Evolutionary conservation across 2,113 vertebrate genomes (phyloP), one percentile per base, ranked within the genome.

Genomic region (Cnemophilus loriae): DNA sequence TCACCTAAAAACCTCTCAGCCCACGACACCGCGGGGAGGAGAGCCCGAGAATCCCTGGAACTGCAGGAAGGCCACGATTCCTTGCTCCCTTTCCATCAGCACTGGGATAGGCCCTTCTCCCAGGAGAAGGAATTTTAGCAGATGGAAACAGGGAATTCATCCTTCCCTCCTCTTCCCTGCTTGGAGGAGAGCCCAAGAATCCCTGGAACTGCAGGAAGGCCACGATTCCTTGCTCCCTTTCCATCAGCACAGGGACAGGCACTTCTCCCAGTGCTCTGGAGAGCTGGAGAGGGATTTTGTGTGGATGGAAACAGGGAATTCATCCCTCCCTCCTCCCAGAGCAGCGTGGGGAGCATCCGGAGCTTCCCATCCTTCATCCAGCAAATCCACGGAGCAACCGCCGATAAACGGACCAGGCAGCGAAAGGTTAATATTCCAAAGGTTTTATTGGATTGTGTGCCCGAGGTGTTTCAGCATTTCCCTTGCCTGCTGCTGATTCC

Each of bases 41-140:
- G 57, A 47, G 18, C 46, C 47, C 76, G 30, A 3, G 20, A 32
- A 26, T 26, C 50, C 41, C 21, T 37, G 77, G 50, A 68, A 47
- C 13, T 68, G 8, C 52, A 39, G 52, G n/a, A 32, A 39, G 27
- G 41, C 52, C 6, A 4, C 2, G 3, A 27, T 68, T 39, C n/a
- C 63, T 32, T 3, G 4, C 22, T 61, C 22, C 24, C 30, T 52
- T 56, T 32, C 50, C 61, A 47, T 14, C 60, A 55, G 61, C 32
- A 22, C 32, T 3, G 39, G 47, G 28, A 35, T 0, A 3, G 27
- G 4, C 9, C 3, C 41, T 14, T 7, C 39, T 28, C 16, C 39
- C 32, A 35, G 17, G 30, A 44, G 42, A 37, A 12, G 81, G 61
- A 70, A 26, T 89, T 59, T 56, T 3, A 42, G 30, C 2, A 8